phyloP scores from a whole-genome alignment of 30 jellyfish, hydroid and myxozoan species.

The Hydractinia echinata region DNA sequence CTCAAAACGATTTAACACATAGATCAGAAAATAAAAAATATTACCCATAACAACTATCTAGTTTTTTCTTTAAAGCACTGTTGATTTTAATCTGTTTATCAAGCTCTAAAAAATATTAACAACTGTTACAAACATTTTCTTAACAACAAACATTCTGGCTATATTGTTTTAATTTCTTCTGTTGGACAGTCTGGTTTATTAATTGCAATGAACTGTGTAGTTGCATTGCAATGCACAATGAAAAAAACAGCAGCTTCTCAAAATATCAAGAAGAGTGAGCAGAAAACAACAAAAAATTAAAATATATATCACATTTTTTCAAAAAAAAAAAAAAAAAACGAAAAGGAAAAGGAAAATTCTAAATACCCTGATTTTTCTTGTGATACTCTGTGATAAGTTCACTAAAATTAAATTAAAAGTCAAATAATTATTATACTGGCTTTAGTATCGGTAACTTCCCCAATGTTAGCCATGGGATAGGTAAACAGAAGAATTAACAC shows the following conservation, averaged over 20 bases:
- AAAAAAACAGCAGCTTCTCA: too few relatives aligned
- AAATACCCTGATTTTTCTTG: conserved; percentile 48
- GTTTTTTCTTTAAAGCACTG: conserved; percentile 40
- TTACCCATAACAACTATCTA: conserved; percentile 55
- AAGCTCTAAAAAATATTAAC: conserved; percentile 22
- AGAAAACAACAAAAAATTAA: too few relatives aligned
- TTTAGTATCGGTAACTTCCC: too few relatives aligned
- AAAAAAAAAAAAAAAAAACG: background rate
- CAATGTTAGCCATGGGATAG: too few relatives aligned
- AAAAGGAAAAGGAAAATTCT: too few relatives aligned
- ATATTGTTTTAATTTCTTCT: background rate
- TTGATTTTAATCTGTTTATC: conserved; percentile 27
- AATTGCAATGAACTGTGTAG: background rate
- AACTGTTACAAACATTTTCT: background rate
- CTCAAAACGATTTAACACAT: too few relatives aligned
- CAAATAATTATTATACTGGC: background rate
- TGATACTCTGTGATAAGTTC: conserved; percentile 53
- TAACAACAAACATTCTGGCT: background rate
- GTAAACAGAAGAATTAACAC: too few relatives aligned
- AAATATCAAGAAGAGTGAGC: too few relatives aligned
- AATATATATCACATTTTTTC: too few relatives aligned
- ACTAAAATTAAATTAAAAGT: conserved; percentile 15
- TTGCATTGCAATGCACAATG: too few relatives aligned
- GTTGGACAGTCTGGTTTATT: background rate
- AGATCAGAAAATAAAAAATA: background rate